Evolutionary conservation across 2,888 invertebrate genomes (phyloP).

Genomic region (Drosophila infuscata): DNA sequence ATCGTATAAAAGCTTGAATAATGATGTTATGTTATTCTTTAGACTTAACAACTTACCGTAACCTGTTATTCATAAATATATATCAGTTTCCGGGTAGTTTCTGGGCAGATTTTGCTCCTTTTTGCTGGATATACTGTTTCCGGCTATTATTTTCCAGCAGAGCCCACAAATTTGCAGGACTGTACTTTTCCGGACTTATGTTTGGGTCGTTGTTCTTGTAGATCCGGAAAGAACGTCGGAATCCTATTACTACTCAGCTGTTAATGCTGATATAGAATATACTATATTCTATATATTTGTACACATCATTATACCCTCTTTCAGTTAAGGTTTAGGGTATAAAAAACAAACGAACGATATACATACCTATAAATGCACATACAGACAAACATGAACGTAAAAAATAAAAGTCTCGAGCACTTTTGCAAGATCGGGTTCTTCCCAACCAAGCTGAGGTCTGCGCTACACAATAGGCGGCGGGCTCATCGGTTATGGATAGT

Average conservation of each 20-base stretch:
- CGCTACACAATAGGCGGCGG: conserved; percentile 30
- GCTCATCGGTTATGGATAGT: conserved; percentile 11
- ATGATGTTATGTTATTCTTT: too few species aligned
- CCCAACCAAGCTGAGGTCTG: conserved; percentile 33
- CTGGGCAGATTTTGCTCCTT: too few species aligned
- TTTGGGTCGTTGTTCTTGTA: too few species aligned
- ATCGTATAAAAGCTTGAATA: too few species aligned
- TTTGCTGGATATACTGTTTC: too few species aligned
- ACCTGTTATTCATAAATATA: too few species aligned
- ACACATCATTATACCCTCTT: background rate
- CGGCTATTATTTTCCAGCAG: too few species aligned
- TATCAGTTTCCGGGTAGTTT: too few species aligned
- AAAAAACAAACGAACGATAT: conserved; percentile 8
- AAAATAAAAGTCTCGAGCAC: conserved; percentile 27
- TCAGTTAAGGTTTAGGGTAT: background rate
- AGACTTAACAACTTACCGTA: too few species aligned
- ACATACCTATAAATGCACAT: background rate
- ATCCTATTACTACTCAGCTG: background rate
- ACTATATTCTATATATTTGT: background rate
- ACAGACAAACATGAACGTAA: background rate
- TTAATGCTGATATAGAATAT: background rate
- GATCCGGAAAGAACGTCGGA: too few species aligned
- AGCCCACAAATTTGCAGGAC: too few species aligned
- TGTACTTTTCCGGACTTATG: too few species aligned
- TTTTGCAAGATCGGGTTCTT: conserved; percentile 41